Base-by-base conservation (phyloP, 2,113 vertebrate species). In the Alethe castanea region DNA sequence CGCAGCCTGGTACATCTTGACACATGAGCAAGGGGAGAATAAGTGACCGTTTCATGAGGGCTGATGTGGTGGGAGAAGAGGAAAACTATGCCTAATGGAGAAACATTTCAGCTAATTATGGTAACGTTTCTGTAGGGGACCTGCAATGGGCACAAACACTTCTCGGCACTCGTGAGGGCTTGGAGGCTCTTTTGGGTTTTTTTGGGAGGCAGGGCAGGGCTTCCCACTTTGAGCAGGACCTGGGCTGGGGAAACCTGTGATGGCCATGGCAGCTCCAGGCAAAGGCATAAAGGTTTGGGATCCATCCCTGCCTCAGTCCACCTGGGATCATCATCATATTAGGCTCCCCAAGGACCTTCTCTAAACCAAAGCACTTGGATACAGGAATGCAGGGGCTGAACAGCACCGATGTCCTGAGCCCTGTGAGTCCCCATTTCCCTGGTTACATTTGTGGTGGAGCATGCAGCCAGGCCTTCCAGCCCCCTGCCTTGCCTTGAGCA, bases 1-100 rank as follows among this genome's bases (percentile, higher is more conserved):
- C 1, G 0, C 88, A 91, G 95, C 92, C 96, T 97, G 93, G 96
- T 61, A 96, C 96, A 17, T 93, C 84, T 88, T 8, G 2, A 70
- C 86, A 76, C 94, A 71, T 35, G 1, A 1, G 78, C 88, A 42
- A 78, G 67, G 73, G 59, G 48, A 94, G 79, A 95, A 76, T 48
- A 62, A 95, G 52, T 31, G 24, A 38, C 59, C 81, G 64, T 96
- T 97, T 96, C 82, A 94, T 47, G 53, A 53, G 35, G 56, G 70
- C 90, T 95, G 95, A 81, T 97, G 92, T 56, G 92, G 79, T 50
- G 72, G 19, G 40, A 91, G 70, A 52, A 59, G 66, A 81, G 77
- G 45, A 77, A 67, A 76, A 96, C 94, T 71, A 86, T 33, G 70
- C 50, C 90, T 95, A 88, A 85, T 81, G 22, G 25, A 56, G 78